phyloP scores from a whole-genome alignment of 1,140 invertebrate genomes.

The Tribolium castaneum region DNA sequence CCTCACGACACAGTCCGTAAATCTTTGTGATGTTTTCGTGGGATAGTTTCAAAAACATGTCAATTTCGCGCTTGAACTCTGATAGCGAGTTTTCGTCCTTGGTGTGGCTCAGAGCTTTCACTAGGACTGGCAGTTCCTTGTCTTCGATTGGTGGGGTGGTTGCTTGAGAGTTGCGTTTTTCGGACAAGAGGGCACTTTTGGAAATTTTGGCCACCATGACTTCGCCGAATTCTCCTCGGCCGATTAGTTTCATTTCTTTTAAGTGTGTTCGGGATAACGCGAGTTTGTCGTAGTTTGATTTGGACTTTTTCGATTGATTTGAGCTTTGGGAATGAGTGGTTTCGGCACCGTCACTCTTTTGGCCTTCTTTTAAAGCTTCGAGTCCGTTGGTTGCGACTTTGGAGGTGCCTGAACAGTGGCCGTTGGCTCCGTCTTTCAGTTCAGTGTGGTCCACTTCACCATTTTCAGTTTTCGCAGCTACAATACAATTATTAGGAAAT shows the following conservation, averaged over 20 bases:
- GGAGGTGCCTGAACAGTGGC: constrained; percentile 56
- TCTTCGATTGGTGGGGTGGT: constrained; percentile 60
- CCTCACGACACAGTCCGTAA: constrained; percentile 83
- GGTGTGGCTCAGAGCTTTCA: constrained; percentile 79
- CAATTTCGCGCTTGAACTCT: constrained; percentile 89
- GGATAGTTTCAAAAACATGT: constrained; percentile 82
- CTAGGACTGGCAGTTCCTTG: constrained; percentile 71
- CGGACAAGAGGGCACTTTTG: constrained; percentile 61
- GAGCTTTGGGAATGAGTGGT: constrained; percentile 81
- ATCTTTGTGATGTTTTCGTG: constrained; percentile 85
- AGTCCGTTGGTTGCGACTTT: constrained; percentile 61
- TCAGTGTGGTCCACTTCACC: constrained; percentile 71
- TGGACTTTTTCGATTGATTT: constrained; percentile 75
- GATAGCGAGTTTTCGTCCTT: constrained; percentile 81
- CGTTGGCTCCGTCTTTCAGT: constrained; percentile 63
- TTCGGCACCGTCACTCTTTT: constrained; percentile 84
- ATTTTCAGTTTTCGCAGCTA: constrained; percentile 70
- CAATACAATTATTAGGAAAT: constrained; percentile 15
- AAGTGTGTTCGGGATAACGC: constrained; percentile 78
- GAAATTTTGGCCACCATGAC: constrained; percentile 81
- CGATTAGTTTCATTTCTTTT: constrained; percentile 83
- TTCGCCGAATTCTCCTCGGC: constrained; percentile 91
- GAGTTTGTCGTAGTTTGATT: constrained; percentile 81
- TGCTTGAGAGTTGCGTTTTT: constrained; percentile 59
- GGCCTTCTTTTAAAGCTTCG: constrained; percentile 69